Base-by-base conservation (phyloP, 2,797 vertebrate genomes). In the Phrynocephalus guinanensis region DNA sequence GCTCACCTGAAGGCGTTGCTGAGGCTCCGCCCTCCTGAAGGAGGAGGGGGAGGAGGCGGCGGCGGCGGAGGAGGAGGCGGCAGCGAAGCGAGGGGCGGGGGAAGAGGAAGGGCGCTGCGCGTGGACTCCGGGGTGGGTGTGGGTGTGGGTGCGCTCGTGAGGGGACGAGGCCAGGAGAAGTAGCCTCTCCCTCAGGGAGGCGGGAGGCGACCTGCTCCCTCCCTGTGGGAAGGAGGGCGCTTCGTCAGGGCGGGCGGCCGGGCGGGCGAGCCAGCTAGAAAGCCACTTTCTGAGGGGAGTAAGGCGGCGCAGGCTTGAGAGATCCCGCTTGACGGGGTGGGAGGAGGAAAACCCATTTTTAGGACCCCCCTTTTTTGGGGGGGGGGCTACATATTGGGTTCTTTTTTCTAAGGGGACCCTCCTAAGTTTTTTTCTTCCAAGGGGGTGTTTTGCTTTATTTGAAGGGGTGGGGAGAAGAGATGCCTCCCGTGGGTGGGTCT, bases 1-100 rank as follows among this genome's bases (percentile, higher is more conserved):
- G n/a, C 82, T 60, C 73, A 70, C 76, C 68, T 71, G 76, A 68
- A 11, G 76, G 52, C 24, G 86, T 75, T 56, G 79, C 72, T 44
- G 63, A 60, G 70, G 33, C 83, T 28, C 38, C 33, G 83, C 83
- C 83, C 56, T 10, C 80, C 8, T 71, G 70, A 71, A n/a, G 9
- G 28, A 71, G 60, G 60, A 10, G 20, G 20, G 13, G 1, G 38
- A 9, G 63, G 22, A 16, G 10, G 6, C 9, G 18, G 83, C 2
- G 5, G 60, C 1, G 38, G 38, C 38, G 38, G 6, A 16, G 18
- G 83, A 5, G 5, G 60, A 0, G 38, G 38, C 38, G 38, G 38
- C 5, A 5, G 38, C 38, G 38, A 44, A 44, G 38, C 38, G 38
- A 44, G 67, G 2, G 3, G 5, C 13, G 5, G 50, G 13, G 20